These are phyloP conservation scores for Ormyrus rosae DNA, from an alignment of 2,888 invertebrate species.

Conservation along the genomic window DNA sequence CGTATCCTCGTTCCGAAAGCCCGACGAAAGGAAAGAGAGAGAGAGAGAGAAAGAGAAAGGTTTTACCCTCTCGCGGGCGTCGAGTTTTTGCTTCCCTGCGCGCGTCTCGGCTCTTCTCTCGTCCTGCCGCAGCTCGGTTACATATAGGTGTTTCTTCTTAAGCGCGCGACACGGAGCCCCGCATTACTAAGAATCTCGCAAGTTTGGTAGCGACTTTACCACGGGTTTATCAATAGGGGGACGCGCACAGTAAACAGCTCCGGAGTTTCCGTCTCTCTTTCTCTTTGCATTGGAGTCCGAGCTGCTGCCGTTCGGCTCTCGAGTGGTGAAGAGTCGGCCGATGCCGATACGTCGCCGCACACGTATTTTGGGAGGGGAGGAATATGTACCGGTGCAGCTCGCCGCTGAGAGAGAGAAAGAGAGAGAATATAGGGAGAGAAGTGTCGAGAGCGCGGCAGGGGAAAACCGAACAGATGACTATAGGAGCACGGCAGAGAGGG, in stretches of 20 bases:
- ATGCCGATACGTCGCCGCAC: neutral
- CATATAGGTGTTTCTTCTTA: no score
- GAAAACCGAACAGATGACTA: constrained; percentile 43
- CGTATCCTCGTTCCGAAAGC: neutral
- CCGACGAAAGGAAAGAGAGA: neutral
- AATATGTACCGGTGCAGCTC: constrained; percentile 3
- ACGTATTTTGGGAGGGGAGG: neutral
- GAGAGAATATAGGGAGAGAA: neutral
- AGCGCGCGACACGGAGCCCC: no score
- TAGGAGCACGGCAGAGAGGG: constrained; percentile 48
- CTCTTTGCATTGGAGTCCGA: no score
- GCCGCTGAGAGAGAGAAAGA: neutral
- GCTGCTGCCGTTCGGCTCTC: neutral
- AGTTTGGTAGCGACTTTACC: no score
- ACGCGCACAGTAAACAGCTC: no score
- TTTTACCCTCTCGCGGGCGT: constrained; percentile 25
- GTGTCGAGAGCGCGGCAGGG: constrained; percentile 5
- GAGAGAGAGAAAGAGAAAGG: neutral
- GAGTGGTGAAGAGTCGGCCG: neutral
- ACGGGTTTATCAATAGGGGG: no score
- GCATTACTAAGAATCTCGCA: no score
- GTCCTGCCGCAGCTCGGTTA: no score
- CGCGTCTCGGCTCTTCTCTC: neutral
- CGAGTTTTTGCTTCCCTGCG: constrained; percentile 33
- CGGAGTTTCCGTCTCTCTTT: no score